phyloP scores from a whole-genome alignment of 2,113 vertebrate genomes.

The Percopsis transmontana region DNA sequence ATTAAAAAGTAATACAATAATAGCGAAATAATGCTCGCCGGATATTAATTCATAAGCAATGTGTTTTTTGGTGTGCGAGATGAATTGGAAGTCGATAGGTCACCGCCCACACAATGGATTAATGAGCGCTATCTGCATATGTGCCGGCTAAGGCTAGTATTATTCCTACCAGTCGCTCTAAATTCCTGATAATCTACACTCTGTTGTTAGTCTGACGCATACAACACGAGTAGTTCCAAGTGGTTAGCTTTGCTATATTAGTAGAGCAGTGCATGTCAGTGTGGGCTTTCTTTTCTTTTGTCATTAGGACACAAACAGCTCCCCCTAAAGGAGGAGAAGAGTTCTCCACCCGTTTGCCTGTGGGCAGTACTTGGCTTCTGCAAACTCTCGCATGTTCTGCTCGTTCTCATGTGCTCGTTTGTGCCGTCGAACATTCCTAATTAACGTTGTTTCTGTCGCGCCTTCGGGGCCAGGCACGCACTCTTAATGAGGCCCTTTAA shows the following conservation, averaged over 20 bases:
- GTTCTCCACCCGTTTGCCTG: neutral
- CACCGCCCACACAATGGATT: neutral
- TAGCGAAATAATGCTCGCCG: neutral
- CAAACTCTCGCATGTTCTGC: constrained; percentile 1
- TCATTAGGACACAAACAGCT: no score
- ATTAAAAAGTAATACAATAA: constrained; percentile 6
- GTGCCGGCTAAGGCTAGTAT: neutral
- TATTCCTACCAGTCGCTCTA: no score
- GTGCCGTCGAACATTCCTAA: constrained; percentile 1
- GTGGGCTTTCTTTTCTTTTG: no score
- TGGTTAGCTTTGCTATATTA: no score
- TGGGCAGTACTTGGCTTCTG: neutral
- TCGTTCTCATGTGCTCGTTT: constrained; percentile 22
- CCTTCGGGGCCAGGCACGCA: neutral
- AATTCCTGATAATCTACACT: no score
- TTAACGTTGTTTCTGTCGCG: neutral
- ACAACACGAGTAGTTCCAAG: no score
- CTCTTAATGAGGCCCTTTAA: neutral
- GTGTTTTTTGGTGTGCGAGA: constrained; percentile 11
- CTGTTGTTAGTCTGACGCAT: no score
- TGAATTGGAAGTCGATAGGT: constrained; percentile 10
- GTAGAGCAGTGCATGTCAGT: no score
- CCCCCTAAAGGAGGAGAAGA: no score
- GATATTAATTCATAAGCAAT: constrained; percentile 10
- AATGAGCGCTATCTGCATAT: neutral